Percentiles rank a stretch among this genome's conserved stretches.
phyloP scores from a whole-genome alignment of 30 jellyfish, hydroid and myxozoan species.

The Aurelia aurita complex sp. Pacific region DNA sequence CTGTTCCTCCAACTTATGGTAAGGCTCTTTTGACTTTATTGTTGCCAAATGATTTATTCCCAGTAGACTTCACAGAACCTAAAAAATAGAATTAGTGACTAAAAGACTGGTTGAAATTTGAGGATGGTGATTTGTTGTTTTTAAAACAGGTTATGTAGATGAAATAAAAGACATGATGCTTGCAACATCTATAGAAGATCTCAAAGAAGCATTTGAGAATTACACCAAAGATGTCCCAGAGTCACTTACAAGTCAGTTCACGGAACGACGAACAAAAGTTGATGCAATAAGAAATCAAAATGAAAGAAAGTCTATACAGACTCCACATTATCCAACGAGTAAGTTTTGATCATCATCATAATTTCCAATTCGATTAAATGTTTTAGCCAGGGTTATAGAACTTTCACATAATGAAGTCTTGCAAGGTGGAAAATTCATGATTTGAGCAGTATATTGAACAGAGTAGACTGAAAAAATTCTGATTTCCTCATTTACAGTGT shows the following conservation, averaged over 20 bases:
- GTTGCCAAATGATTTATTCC: constrained; percentile 2
- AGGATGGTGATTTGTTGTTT: too few relatives aligned
- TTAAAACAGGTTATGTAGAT: neutral
- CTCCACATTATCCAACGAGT: constrained; percentile 24
- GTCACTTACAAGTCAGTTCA: neutral
- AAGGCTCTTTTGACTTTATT: neutral
- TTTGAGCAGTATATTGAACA: neutral
- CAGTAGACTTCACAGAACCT: constrained; percentile 11
- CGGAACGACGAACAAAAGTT: neutral
- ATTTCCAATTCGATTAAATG: neutral
- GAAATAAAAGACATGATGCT: neutral
- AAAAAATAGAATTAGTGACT: neutral
- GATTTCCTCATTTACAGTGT: constrained; percentile 1
- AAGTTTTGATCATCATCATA: constrained; percentile 11
- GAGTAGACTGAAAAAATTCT: constrained; percentile 4
- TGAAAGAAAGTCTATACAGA: constrained; percentile 22
- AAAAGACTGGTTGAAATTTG: neutral
- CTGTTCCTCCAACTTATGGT: constrained; percentile 52
- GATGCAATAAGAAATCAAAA: neutral
- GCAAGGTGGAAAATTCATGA: neutral
- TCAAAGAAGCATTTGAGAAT: neutral
- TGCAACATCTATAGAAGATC: neutral
- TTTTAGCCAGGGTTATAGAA: neutral
- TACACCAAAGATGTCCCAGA: neutral
- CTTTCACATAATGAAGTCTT: neutral